A percentile compares a stretch with the other conserved stretches of the same genome.
These are phyloP conservation scores for Lissocephala sabroskyi DNA, from an alignment of 2,888 invertebrate species.

Conservation along the genomic window DNA sequence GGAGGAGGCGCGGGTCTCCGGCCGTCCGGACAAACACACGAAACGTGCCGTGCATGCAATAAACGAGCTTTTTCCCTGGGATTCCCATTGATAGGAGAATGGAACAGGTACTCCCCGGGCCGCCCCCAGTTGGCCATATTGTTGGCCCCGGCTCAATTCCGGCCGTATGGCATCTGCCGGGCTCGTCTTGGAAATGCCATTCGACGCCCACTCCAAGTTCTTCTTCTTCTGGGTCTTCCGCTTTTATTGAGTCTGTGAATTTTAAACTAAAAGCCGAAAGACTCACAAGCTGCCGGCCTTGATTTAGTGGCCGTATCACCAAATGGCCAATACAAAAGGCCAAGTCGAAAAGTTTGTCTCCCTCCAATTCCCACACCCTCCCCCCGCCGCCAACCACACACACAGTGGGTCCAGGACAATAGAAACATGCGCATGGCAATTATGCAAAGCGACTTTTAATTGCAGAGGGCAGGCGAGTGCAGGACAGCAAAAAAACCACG, in stretches of 20 bases:
- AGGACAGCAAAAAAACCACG: no score
- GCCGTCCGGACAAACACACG: constrained; percentile 59
- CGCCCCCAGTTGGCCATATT: no score
- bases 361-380: neutral
- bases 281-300: neutral
- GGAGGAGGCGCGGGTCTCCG: no score
- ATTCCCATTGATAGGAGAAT: constrained; percentile 52
- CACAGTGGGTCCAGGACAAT: neutral
- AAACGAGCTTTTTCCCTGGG: constrained; percentile 53
- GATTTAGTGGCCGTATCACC: constrained; percentile 11
- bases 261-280: neutral
- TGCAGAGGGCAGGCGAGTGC: constrained; percentile 10
- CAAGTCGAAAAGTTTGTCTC: neutral
- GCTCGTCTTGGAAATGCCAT: constrained; percentile 3
- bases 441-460: constrained; percentile 25
- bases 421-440: constrained; percentile 34
- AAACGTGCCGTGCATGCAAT: constrained; percentile 62
- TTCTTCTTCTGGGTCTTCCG: no score
- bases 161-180: neutral
- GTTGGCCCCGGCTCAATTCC: no score
- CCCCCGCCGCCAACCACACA: no score
- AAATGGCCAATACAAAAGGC: neutral
- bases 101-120: constrained; percentile 51
- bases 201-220: no score
- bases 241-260: constrained; percentile 25